These are phyloP conservation scores for Cathartes aura DNA, from an alignment of 2,113 vertebrate genomes.

Conservation along the genomic window DNA sequence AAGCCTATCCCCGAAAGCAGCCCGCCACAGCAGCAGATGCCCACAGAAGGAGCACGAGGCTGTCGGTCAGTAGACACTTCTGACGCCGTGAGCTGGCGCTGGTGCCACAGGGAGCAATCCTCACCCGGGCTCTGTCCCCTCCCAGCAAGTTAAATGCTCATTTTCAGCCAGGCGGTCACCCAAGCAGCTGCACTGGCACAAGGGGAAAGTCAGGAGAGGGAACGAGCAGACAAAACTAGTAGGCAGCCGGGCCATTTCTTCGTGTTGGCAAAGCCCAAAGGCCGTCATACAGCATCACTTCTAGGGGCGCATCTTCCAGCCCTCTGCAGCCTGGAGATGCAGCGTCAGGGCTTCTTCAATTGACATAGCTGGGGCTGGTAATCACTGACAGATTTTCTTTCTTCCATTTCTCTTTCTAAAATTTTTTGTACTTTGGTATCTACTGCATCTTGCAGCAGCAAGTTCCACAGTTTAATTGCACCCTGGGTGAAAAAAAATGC, in stretches of 20 bases:
- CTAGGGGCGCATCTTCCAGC: background rate
- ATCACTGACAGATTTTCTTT: rapidly evolving
- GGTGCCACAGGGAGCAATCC: rapidly evolving
- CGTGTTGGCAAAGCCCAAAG: background rate
- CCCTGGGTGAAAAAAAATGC: background rate
- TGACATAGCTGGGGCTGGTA: rapidly evolving
- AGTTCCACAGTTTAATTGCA: background rate
- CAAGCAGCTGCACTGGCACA: background rate
- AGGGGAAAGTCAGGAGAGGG: background rate
- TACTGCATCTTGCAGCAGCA: background rate
- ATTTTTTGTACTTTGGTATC: background rate
- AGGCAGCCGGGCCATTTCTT: background rate
- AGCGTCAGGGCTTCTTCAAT: rapidly evolving
- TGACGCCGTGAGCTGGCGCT: background rate
- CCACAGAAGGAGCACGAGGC: background rate
- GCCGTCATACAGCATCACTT: rapidly evolving
- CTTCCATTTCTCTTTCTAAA: background rate
- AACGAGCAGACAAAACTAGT: rapidly evolving
- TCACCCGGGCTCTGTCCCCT: background rate
- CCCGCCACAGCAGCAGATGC: background rate
- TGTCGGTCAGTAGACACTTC: rapidly evolving
- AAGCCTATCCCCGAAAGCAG: background rate
- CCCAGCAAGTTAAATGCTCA: rapidly evolving
- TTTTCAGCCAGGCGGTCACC: background rate
- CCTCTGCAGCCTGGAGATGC: no score